Evolutionary conservation across 2,797 vertebrate genomes (phyloP).

Genomic region (Hemibagrus guttatus): DNA sequence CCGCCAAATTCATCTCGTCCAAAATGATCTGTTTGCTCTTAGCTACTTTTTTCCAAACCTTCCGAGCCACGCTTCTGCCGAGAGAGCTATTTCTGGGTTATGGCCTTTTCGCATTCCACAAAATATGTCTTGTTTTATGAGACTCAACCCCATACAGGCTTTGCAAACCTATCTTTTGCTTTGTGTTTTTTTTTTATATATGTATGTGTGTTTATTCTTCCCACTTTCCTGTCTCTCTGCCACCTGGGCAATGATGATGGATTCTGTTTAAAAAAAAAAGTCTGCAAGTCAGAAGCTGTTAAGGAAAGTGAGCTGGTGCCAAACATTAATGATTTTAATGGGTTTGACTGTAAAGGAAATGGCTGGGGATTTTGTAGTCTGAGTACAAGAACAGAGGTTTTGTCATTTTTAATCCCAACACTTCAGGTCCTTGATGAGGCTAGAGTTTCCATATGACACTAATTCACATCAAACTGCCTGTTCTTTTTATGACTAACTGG

Average conservation of each 20-base stretch:
- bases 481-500: constrained; percentile 15
- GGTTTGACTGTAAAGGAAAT: constrained; percentile 44
- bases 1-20: constrained; percentile 50
- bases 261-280: constrained; percentile 2
- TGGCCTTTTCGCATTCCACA: not conserved
- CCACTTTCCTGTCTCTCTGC: not conserved
- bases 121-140: constrained; percentile 44
- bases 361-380: constrained; percentile 32
- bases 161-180: not conserved
- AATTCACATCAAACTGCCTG: constrained; percentile 28
- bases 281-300: constrained; percentile 38
- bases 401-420: constrained; percentile 40
- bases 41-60: constrained; percentile 36
- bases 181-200: not conserved
- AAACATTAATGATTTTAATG: constrained; percentile 46
- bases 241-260: not conserved
- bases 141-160: constrained; percentile 7
- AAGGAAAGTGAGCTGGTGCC: constrained; percentile 41
- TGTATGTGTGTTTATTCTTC: too few species aligned
- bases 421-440: constrained; percentile 35
- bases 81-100: constrained; percentile 29
- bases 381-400: constrained; percentile 27
- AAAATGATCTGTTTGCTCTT: constrained; percentile 47
- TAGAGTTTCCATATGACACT: constrained; percentile 31
- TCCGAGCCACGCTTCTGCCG: not conserved